Evolutionary conservation across 2,888 invertebrate genomes (phyloP), one percentile per base, ranked within the genome.

Genomic region (Drosophila buzzatii): DNA sequence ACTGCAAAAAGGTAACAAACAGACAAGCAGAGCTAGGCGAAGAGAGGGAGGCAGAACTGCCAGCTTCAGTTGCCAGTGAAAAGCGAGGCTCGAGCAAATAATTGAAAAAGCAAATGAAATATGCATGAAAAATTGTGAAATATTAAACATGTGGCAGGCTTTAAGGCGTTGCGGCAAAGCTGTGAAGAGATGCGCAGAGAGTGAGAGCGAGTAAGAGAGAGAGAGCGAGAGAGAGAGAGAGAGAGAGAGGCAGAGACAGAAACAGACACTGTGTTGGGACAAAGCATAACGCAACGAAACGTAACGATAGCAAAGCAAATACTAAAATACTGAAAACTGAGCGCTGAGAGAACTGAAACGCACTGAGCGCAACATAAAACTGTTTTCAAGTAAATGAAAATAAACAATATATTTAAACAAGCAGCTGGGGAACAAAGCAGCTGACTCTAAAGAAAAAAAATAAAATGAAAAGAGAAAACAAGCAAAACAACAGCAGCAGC

Each of bases 391-490:
- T 55, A 71, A 85, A 74, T 72, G 61, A 72, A 75, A 81, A 65
- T 66, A 81, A 81, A 85, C 82, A 84, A 74, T 67, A 67, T 64
- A 65, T 72, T 76, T 62, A 45, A 59, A 62, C 73, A 69, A 63
- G 69, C 57, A 53, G 57, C 68, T 58, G 65, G 65, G 58, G 61
- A 53, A 68, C 55, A 75, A 62, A 52, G 55, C 71, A 75, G 80
- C 76, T 79, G 76, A 64, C 77, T 55, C 55, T 2, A n/a, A 47
- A 70, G 49, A 74, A 61, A 37, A 58, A 56, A 42, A 45, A 16
- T n/a, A 8, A n/a, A 52, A 27, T 0, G 16, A 27, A 10, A 35
- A 70, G 45, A 70, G 58, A 49, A 31, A 45, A 42, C 41, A 14
- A 31, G 45, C 6, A 18, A 33, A 18, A 33, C n/a, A 51, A 23